These are phyloP conservation scores for Epinephelus moara DNA, from an alignment of 2,113 vertebrate species.

Conservation along the genomic window DNA sequence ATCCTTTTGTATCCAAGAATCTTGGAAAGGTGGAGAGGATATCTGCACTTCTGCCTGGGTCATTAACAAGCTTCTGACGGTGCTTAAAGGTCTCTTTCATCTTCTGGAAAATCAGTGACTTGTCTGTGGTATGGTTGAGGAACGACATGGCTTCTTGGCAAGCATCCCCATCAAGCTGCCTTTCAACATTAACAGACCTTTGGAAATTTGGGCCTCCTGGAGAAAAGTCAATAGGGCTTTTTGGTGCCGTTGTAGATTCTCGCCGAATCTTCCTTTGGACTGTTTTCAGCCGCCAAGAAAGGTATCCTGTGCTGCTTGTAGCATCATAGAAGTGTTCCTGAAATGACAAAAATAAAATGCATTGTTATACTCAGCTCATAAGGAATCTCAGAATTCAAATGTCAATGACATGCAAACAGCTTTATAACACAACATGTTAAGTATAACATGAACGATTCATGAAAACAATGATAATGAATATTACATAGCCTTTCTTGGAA, in stretches of 20 bases:
- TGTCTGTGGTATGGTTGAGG: constrained; percentile 41
- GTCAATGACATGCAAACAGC: too few species aligned
- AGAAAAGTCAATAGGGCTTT: background rate
- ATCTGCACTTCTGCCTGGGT: background rate
- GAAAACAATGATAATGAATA: background rate
- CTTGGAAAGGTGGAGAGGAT: constrained; percentile 11
- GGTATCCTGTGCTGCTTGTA: too few species aligned
- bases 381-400: too few species aligned
- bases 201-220: constrained; percentile 47
- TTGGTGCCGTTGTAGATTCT: too few species aligned
- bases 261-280: too few species aligned
- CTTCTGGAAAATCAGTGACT: constrained; percentile 17
- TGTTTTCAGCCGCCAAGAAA: too few species aligned
- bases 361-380: too few species aligned
- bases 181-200: constrained; percentile 48
- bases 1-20: constrained; percentile 18
- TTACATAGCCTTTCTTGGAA: constrained; percentile 52
- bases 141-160: constrained; percentile 39
- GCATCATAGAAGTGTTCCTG: too few species aligned
- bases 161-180: constrained; percentile 48
- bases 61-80: constrained; percentile 19
- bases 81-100: constrained; percentile 42
- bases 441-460: background rate
- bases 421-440: background rate
- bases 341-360: too few species aligned